These are phyloP conservation scores for Coremacera marginata DNA, from an alignment of 2,888 invertebrate species.

Conservation along the genomic window DNA sequence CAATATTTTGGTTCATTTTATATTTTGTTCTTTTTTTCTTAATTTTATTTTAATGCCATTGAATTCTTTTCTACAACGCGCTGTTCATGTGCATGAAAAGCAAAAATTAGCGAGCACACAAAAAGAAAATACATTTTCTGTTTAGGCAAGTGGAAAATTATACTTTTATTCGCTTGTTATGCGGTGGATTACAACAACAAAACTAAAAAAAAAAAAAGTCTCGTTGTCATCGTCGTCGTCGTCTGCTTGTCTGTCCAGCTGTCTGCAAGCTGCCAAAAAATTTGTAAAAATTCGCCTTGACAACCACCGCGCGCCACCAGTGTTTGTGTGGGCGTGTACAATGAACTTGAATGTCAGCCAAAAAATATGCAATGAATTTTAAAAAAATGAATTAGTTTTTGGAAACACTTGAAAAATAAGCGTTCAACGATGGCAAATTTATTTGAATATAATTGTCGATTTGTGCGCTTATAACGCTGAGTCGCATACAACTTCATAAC, in stretches of 20 bases:
- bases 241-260: constrained; percentile 1
- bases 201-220: background rate
- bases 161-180: constrained; percentile 57
- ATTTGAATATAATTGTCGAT: too few species aligned
- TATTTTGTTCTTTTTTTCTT: background rate
- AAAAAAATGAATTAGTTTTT: too few species aligned
- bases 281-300: constrained; percentile 32
- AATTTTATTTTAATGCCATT: background rate
- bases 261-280: constrained; percentile 47
- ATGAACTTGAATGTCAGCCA: constrained; percentile 48
- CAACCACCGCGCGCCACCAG: background rate
- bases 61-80: background rate
- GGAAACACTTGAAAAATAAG: too few species aligned
- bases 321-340: constrained; percentile 31
- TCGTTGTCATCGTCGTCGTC: background rate
- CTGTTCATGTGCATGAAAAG: constrained; percentile 31
- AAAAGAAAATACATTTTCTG: constrained; percentile 50
- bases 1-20: background rate
- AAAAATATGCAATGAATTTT: constrained; percentile 25
- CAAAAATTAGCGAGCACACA: constrained; percentile 47
- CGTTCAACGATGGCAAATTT: too few species aligned
- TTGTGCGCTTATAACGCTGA: background rate
- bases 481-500: background rate
- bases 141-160: constrained; percentile 61
- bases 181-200: constrained; percentile 33